phyloP scores from a whole-genome alignment of 1,140 invertebrate species.

The Drosophila mayri region DNA sequence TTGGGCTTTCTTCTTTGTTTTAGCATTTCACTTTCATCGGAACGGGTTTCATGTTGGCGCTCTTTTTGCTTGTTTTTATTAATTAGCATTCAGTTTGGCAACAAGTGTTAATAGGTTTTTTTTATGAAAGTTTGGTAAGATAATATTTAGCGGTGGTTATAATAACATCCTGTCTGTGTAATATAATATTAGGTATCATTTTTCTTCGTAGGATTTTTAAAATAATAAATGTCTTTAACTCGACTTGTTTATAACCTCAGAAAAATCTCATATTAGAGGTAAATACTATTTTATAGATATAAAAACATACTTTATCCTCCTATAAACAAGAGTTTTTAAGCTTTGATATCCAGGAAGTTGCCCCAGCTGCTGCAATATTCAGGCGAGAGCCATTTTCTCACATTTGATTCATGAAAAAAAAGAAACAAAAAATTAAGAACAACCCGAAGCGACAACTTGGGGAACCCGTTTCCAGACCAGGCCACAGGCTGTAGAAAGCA shows the following conservation, averaged over 20 bases:
- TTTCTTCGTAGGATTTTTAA: not conserved
- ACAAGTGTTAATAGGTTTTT: constrained; percentile 29
- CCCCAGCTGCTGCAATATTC: constrained; percentile 10
- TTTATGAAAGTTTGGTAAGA: constrained; percentile 6
- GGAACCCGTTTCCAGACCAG: constrained; percentile 55
- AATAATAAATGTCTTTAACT: not conserved
- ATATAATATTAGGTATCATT: too few relatives aligned
- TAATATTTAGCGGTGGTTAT: not conserved
- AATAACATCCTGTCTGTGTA: not conserved
- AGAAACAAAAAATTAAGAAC: constrained; percentile 36
- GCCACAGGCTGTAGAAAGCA: constrained; percentile 31
- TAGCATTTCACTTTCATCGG: constrained; percentile 26
- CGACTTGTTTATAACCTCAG: not conserved
- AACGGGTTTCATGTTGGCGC: constrained; percentile 20
- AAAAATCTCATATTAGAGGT: not conserved
- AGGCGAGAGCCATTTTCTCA: constrained; percentile 40
- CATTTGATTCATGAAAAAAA: constrained; percentile 63
- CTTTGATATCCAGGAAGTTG: constrained; percentile 15
- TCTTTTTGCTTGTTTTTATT: not conserved
- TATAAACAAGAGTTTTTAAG: not conserved
- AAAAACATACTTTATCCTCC: not conserved
- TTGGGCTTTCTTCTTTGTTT: constrained; percentile 16
- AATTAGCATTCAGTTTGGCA: constrained; percentile 15
- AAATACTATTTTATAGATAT: not conserved
- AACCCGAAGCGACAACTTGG: constrained; percentile 19